A percentile compares a stretch with the other conserved stretches of the same genome.
These are phyloP conservation scores for Chamaedrilus cognettii DNA, from an alignment of 2,888 invertebrate genomes.

Conservation along the genomic window DNA sequence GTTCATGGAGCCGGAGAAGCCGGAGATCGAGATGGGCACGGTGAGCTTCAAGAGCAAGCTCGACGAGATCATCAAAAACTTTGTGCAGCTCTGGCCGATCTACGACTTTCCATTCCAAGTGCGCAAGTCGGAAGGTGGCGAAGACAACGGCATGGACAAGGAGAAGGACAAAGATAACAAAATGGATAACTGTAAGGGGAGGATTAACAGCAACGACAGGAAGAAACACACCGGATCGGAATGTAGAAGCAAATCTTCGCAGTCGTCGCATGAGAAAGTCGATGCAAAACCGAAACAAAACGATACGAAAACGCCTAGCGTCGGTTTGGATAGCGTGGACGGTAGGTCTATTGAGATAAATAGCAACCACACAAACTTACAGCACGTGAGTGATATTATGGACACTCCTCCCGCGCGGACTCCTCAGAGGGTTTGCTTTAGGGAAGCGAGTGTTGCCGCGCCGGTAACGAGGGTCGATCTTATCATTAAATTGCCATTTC, in stretches of 20 bases:
- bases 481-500: constrained; percentile 26
- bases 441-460: constrained; percentile 6
- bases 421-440: neutral
- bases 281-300: neutral
- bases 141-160: neutral
- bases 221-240: neutral
- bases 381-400: neutral
- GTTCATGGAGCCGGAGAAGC: constrained; percentile 50
- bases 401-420: neutral
- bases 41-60: constrained; percentile 57
- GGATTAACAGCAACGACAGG: neutral
- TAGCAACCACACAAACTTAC: neutral
- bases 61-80: constrained; percentile 55
- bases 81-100: constrained; percentile 55
- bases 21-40: constrained; percentile 52
- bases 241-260: neutral
- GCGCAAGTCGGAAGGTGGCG: constrained; percentile 17
- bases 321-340: no score
- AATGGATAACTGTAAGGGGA: neutral
- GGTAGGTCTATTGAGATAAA: neutral
- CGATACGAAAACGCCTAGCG: no score
- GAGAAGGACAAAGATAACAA: constrained; percentile 11
- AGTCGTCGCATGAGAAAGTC: neutral
- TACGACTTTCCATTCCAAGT: constrained; percentile 49
- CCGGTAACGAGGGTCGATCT: constrained; percentile 22